Evolutionary conservation across 2,113 vertebrate species (phyloP).

Genomic region (Lepisosteus osseus): DNA sequence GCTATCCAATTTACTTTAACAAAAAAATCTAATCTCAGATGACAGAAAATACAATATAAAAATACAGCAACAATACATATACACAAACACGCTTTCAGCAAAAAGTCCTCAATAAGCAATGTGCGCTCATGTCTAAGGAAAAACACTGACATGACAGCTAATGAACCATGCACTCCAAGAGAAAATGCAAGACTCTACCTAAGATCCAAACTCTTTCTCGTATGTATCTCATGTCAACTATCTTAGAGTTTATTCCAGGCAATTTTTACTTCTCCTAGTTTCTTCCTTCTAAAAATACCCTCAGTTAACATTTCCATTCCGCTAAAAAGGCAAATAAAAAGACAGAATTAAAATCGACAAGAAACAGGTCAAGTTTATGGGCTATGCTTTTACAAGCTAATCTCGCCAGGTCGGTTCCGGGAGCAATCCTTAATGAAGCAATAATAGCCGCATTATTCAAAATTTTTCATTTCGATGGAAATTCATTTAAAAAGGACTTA

Average conservation of each 20-base stretch:
- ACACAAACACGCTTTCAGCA: not conserved
- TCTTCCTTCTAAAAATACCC: constrained; percentile 7
- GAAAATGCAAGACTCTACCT: constrained; percentile 78
- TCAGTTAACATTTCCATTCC: constrained; percentile 31
- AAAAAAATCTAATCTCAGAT: not conserved
- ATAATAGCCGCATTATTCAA: constrained; percentile 98
- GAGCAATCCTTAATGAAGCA: constrained; percentile 95
- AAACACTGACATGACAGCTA: constrained; percentile 90
- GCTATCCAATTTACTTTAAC: not conserved
- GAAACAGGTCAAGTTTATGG: constrained; percentile 91
- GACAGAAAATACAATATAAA: not conserved
- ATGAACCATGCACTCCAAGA: constrained; percentile 85
- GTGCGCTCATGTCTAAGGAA: constrained; percentile 89
- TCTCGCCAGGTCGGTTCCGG: constrained; percentile 85
- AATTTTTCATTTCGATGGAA: constrained; percentile 91
- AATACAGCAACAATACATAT: not conserved
- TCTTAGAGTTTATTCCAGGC: constrained; percentile 39
- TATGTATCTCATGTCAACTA: constrained; percentile 32
- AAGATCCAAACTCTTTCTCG: constrained; percentile 48
- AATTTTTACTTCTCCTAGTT: constrained; percentile 4
- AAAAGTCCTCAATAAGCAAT: constrained; percentile 77
- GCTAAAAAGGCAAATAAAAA: constrained; percentile 66
- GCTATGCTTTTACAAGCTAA: constrained; percentile 87
- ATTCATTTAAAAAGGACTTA: constrained; percentile 88
- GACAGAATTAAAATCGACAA: constrained; percentile 95